Conservation (phyloP, 2,113 vertebrate species). For the Lagopus leucura region DNA sequence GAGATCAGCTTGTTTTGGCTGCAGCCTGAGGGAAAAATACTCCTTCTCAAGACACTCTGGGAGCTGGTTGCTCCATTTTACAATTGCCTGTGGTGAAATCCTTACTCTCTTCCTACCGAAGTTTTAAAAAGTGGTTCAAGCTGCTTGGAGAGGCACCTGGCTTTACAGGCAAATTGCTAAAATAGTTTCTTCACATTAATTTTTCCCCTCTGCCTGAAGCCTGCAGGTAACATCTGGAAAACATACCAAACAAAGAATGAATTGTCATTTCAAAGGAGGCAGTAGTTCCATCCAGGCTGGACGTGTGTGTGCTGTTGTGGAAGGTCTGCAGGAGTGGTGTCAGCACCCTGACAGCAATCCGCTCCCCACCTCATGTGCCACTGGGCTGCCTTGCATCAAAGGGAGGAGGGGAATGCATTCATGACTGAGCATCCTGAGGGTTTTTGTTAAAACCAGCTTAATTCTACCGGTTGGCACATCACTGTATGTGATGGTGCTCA, state of each 20-base stretch:
- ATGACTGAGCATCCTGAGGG: background rate
- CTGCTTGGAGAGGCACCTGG: background rate
- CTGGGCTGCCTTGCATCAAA: background rate
- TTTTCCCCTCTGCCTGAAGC: background rate
- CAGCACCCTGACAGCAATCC: background rate
- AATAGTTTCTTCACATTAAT: background rate
- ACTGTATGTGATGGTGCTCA: background rate
- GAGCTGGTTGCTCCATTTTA: background rate
- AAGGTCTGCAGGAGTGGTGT: background rate
- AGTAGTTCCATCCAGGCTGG: background rate
- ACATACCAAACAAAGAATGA: constrained; percentile 2
- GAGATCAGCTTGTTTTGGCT: background rate
- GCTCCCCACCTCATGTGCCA: background rate
- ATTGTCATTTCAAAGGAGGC: background rate
- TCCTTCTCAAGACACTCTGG: background rate
- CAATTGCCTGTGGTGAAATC: background rate
- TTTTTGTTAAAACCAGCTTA: background rate
- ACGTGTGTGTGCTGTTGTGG: background rate
- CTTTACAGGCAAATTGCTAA: constrained; percentile 10
- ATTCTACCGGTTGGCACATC: rapidly evolving
- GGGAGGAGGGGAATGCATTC: background rate
- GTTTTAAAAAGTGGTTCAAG: background rate
- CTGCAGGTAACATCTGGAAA: constrained; percentile 60
- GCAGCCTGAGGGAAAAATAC: background rate
- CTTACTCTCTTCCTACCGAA: background rate